These are phyloP conservation scores for Excalfactoria chinensis DNA, from an alignment of 2,113 vertebrate species.

Conservation along the genomic window DNA sequence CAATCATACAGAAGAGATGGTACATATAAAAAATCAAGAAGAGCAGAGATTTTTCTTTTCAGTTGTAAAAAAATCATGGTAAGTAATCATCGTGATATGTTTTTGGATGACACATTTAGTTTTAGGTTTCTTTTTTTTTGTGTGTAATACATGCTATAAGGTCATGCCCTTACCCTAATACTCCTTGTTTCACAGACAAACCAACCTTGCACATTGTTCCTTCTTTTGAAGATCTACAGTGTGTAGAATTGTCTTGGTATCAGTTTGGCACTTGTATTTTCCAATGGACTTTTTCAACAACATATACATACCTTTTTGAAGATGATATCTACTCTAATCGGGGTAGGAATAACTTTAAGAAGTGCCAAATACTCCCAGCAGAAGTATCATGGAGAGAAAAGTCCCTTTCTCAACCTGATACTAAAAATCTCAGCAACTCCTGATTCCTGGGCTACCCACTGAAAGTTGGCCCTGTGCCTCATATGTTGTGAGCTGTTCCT, in stretches of 20 bases:
- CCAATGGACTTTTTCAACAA: neutral
- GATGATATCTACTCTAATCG: neutral
- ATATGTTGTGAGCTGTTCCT: neutral
- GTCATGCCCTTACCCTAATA: neutral
- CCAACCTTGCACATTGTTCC: neutral
- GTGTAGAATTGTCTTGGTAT: no score
- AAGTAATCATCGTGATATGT: neutral
- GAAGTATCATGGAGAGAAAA: neutral
- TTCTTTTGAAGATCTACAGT: neutral
- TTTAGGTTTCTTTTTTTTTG: neutral
- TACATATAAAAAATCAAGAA: neutral
- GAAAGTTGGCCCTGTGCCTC: neutral
- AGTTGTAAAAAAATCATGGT: neutral
- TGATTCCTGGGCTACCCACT: neutral
- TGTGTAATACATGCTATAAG: neutral
- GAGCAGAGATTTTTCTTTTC: neutral
- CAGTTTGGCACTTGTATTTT: neutral
- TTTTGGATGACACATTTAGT: neutral
- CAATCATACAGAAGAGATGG: rapidly evolving
- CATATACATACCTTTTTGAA: neutral
- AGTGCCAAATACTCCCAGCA: neutral
- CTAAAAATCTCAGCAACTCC: neutral
- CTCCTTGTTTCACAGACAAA: neutral
- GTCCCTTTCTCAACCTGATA: neutral
- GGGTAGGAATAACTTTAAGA: neutral